Evolutionary conservation across 2,113 vertebrate genomes (phyloP).

Genomic region (Craseonycteris thonglongyai): DNA sequence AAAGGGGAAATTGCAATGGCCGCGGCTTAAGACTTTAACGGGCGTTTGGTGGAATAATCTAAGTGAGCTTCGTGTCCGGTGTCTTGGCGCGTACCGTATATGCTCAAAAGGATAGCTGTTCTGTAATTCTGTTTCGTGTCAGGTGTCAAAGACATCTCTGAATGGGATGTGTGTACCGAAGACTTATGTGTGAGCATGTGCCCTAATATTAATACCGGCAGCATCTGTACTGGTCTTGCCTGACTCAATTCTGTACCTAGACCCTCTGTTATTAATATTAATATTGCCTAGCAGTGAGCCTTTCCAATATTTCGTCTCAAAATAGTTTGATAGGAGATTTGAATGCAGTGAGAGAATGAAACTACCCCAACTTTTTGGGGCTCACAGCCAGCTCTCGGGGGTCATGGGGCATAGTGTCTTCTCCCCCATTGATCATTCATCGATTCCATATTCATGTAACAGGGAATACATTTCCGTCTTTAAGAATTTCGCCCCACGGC

Average conservation of each 20-base stretch:
- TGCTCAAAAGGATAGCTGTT: neutral
- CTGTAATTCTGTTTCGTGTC: neutral
- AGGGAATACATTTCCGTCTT: neutral
- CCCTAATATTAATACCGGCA: too few species aligned
- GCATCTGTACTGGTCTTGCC: neutral
- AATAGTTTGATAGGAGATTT: neutral
- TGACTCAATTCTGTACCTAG: neutral
- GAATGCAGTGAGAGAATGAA: neutral
- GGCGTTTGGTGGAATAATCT: neutral
- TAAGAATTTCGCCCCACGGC: neutral
- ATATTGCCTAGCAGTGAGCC: too few species aligned
- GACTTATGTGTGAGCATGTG: neutral
- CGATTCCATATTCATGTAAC: neutral
- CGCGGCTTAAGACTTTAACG: neutral
- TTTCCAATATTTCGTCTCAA: neutral
- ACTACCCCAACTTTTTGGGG: neutral
- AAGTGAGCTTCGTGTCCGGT: neutral
- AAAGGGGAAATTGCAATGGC: neutral
- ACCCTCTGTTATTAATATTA: fast-evolving
- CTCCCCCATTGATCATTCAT: neutral
- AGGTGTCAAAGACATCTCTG: neutral
- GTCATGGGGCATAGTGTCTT: too few species aligned
- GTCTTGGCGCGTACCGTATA: neutral
- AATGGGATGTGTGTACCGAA: neutral
- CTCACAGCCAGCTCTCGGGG: neutral